A percentile compares a stretch with the other conserved stretches of the same genome.
Evolutionary conservation across 2,797 vertebrate species (phyloP).

Genomic region (Lagorchestes hirsutus): DNA sequence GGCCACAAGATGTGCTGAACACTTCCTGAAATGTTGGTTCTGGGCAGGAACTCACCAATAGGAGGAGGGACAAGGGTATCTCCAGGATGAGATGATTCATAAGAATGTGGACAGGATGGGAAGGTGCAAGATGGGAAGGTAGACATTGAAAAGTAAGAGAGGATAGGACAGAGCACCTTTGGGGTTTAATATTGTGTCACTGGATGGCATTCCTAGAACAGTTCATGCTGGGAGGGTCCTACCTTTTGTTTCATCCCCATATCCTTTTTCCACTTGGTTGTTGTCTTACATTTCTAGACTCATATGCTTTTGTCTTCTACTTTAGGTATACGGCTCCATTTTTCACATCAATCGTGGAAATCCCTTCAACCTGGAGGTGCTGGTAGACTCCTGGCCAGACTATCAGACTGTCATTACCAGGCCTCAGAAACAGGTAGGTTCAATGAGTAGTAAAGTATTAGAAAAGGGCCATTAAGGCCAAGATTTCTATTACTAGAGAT

Average conservation of each 20-base stretch:
- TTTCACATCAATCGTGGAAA: conserved; percentile 62
- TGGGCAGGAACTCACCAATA: not conserved
- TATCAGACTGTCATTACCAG: conserved; percentile 59
- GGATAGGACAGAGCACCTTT: not conserved
- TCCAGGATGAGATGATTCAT: not conserved
- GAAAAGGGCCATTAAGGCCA: not conserved
- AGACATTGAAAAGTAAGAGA: not conserved
- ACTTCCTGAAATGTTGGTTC: not conserved
- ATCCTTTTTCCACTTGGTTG: not conserved
- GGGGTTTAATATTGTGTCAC: not conserved
- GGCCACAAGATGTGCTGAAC: not conserved
- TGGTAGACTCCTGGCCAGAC: conserved; percentile 71
- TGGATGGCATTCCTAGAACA: not conserved
- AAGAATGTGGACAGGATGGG: not conserved
- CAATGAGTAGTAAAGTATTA: not conserved
- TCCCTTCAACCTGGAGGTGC: conserved; percentile 65
- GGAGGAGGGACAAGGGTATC: not conserved
- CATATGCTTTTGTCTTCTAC: not conserved
- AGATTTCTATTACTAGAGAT: not conserved
- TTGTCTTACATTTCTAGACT: not conserved
- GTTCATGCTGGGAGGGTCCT: not conserved
- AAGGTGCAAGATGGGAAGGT: not conserved
- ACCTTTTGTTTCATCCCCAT: not conserved
- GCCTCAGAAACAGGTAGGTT: conserved; percentile 46
- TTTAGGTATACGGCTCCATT: conserved; percentile 66